Conservation (phyloP, 2,113 vertebrate genomes). For the Eubucco bourcierii region DNA sequence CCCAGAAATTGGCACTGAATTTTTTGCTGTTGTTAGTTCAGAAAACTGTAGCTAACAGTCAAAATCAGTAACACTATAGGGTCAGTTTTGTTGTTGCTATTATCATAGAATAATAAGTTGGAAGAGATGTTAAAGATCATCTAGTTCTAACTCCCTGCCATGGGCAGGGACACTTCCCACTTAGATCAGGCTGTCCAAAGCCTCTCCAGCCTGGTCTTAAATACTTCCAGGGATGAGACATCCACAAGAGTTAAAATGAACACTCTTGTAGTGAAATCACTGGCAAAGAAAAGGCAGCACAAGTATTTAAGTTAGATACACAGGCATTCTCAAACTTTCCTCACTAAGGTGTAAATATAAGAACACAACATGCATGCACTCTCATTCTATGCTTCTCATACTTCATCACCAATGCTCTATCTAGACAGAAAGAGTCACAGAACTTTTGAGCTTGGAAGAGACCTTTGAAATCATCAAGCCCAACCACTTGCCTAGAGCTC, state of each 20-base stretch:
- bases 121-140: too few relatives aligned
- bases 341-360: background rate
- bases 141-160: too few relatives aligned
- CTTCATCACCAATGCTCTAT: background rate
- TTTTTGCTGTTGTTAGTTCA: background rate
- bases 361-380: background rate
- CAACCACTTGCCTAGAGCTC: too few relatives aligned
- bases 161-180: too few relatives aligned
- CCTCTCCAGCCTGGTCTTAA: too few relatives aligned
- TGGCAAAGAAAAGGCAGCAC: background rate
- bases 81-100: background rate
- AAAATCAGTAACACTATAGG: background rate
- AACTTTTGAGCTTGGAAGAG: too few relatives aligned
- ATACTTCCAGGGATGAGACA: too few relatives aligned
- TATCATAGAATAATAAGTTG: too few relatives aligned
- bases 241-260: too few relatives aligned
- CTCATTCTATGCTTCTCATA: background rate
- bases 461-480: too few relatives aligned
- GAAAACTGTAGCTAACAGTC: background rate
- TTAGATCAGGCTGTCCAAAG: too few relatives aligned
- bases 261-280: background rate
- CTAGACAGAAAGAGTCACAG: background rate
- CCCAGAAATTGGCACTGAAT: background rate
- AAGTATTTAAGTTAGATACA: background rate
- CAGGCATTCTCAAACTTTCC: background rate